Conservation (phyloP, 1,140 invertebrate species). For the Nephotettix cincticeps region DNA sequence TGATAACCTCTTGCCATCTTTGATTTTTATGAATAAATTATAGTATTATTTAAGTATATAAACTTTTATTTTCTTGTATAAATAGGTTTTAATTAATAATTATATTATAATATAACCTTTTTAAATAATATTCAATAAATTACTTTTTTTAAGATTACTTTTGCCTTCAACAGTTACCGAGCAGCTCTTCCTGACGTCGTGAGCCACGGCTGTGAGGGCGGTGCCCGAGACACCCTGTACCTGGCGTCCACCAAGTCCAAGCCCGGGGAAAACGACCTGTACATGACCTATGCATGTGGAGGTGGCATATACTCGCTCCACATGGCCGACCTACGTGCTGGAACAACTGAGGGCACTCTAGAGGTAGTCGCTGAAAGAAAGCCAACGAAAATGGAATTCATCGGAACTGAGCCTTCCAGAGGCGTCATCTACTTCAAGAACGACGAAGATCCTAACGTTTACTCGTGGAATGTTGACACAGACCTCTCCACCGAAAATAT, state of each 20-base stretch:
- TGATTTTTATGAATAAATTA: no score
- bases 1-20: no score
- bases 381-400: slow-evolving; percentile 31
- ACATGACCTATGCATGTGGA: neutral
- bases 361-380: slow-evolving; percentile 31
- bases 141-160: no score
- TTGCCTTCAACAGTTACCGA: slow-evolving; percentile 47
- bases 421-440: slow-evolving; percentile 33
- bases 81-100: no score
- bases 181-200: neutral
- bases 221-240: neutral
- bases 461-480: neutral
- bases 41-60: no score
- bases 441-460: neutral
- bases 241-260: neutral
- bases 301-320: slow-evolving; percentile 37
- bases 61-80: no score
- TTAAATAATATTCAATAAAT: no score
- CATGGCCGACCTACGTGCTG: slow-evolving; percentile 41
- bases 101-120: no score
- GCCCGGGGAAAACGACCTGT: neutral
- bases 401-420: slow-evolving; percentile 31
- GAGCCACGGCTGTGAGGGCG: neutral
- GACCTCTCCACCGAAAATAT: neutral
- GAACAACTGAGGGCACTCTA: slow-evolving; percentile 18